Evolutionary conservation across 2,888 invertebrate genomes (phyloP), one percentile per base, ranked within the genome.

Genomic region (Aleiodes testaceus): DNA sequence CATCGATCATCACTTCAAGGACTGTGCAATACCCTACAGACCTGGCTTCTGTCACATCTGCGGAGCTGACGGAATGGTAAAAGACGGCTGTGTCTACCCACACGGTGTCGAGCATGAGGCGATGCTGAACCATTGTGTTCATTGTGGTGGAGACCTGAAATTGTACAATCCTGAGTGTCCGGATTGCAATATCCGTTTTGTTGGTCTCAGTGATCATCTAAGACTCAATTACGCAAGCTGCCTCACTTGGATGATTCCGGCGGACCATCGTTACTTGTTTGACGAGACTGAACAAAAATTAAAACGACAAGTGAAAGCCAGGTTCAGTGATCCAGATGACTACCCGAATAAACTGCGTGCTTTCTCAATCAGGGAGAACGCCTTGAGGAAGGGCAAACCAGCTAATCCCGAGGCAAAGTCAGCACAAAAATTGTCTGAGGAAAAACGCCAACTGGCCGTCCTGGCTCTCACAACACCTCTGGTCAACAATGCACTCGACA

Each of bases 191-290:
- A 53, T 53, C 6, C 50, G 50, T 16, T 50, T n/a, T 5, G 5
- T 4, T 9, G 50, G 50, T 5, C 5, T 26, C 26, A 26, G 26
- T 26, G 69, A 72, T 30, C 66, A 65, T 53, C 42, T 65, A 1
- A 26, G 72, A 20, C 59, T 69, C 1, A 72, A 69, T 20, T 69
- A 72, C 16, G 59, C 66, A 9, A 61, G 59, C 20, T 66, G 69
- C 44, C 72, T 66, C 11, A 16, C 63, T 14, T 55, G 49, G 44
- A 6, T n/a, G 16, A 36, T 71, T 9, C 71, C 71, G 1, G 9
- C 16, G 5, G 71, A 67, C 5, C 71, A 71, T 42, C 67, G 50
- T 2, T 66, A 61, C n/a, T 50, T 67, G 2, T 11, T 61, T n/a
- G 59, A 42, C 3, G 50, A 47, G 5, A 26, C 26, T 5, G 26